Evolutionary conservation across 2,888 invertebrate genomes (phyloP), one percentile per base, ranked within the genome.

Genomic region (Lepidocyrtinus sp.): DNA sequence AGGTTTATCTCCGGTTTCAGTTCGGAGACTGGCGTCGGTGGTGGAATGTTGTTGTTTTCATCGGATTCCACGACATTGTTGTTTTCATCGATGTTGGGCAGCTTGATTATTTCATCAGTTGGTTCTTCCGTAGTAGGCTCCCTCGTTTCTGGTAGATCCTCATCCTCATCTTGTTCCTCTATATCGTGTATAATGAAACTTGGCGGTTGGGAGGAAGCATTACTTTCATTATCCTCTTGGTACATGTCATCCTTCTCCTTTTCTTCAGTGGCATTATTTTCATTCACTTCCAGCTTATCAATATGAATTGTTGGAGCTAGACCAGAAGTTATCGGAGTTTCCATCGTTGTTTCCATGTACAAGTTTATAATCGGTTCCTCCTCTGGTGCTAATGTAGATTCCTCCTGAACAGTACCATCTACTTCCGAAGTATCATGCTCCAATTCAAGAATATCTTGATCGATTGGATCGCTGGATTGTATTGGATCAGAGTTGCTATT

Each of bases 101-200:
- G 3, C 26, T 75, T 68, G 0, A 21, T 22, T 1, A 46, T 15
- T 12, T n/a, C n/a, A n/a, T n/a, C n/a, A n/a, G 59, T 45, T 46
- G 59, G 55, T 0, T 1, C 26, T 22, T 17, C 15, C 0, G 21
- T 50, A 22, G 1, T n/a, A 12, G 19, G 12, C 17, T 50, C 69
- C 46, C 22, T n/a, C n/a, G n/a, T 74, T 75, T 2, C 2, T 5
- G 9, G 9, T 26, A 5, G 65, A n/a, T n/a, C 65, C 45, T 36
- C 50, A 9, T 67, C 65, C n/a, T 68, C 75, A 21, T 61, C 21
- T 21, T 69, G 75, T 2, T 68, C 68, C n/a, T 46, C 70, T 19
- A 55, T 2, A 17, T 75, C 75, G 21, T 75, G 75, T 9, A 75
- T 70, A n/a, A 75, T 75, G 17, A 75, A 59, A 55, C 75, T 75